Conservation (phyloP, 2,888 invertebrate genomes). For the Harmothoe impar region DNA sequence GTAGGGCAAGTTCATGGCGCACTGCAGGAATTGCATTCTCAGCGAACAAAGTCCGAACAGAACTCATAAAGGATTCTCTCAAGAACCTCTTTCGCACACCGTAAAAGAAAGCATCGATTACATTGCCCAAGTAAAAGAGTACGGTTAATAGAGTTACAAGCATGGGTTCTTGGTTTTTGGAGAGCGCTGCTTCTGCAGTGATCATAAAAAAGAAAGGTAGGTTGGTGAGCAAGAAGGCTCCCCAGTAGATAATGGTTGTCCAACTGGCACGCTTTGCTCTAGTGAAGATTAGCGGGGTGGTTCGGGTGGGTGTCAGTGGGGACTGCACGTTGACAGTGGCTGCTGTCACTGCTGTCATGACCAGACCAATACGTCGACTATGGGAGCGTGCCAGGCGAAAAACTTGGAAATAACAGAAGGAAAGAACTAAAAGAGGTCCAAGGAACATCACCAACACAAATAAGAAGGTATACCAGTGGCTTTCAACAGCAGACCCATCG, state of each 20-base stretch:
- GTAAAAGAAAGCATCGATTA: neutral
- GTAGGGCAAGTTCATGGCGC: neutral
- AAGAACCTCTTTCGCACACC: neutral
- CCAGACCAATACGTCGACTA: neutral
- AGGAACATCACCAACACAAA: neutral
- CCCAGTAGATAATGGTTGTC: neutral
- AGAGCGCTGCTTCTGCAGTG: neutral
- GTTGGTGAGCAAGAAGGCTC: neutral
- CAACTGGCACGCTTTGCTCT: conserved; percentile 23
- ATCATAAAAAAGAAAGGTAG: neutral
- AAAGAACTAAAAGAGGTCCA: neutral
- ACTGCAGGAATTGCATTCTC: neutral
- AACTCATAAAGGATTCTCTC: conserved; percentile 10
- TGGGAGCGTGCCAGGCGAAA: conserved; percentile 13
- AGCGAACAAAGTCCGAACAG: neutral
- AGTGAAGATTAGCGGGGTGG: neutral
- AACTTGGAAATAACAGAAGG: conserved; percentile 3
- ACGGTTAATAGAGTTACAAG: neutral
- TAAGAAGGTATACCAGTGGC: neutral
- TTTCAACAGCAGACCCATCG: neutral
- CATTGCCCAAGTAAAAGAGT: neutral
- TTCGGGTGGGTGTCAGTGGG: neutral
- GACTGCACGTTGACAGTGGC: neutral
- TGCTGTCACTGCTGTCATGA: neutral
- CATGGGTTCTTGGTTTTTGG: neutral